Conservation (phyloP, 2,113 vertebrate species). For the Tyto alba region DNA sequence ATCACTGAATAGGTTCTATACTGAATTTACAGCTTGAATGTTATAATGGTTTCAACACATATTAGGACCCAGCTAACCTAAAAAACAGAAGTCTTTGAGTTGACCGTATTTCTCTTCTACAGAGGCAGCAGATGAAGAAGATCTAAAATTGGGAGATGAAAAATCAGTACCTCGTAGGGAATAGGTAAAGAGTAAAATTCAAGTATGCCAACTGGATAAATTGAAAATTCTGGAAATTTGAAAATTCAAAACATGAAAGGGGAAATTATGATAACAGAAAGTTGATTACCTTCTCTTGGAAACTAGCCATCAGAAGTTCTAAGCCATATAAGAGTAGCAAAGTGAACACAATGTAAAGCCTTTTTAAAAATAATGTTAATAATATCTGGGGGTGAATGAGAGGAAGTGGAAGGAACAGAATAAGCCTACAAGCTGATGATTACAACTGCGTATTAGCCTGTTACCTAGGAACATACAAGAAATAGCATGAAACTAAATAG, state of each 20-base stretch:
- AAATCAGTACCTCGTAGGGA: background rate
- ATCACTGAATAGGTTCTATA: background rate
- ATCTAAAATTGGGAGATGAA: background rate
- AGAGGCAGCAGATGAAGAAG: background rate
- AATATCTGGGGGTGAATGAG: background rate
- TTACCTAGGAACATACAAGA: background rate
- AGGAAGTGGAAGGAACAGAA: background rate
- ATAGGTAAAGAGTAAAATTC: background rate
- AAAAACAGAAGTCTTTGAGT: background rate
- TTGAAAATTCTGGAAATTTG: background rate
- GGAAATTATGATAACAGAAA: constrained; percentile 31
- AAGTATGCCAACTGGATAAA: constrained; percentile 4
- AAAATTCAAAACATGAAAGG: constrained; percentile 25
- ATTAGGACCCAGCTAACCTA: background rate
- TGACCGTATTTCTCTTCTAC: background rate
- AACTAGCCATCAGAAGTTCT: background rate
- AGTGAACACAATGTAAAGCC: background rate
- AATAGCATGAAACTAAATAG: background rate
- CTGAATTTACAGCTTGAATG: background rate
- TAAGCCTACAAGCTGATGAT: background rate
- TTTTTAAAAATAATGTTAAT: background rate
- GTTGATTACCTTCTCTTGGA: constrained; percentile 16
- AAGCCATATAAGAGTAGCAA: background rate
- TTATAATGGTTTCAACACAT: background rate
- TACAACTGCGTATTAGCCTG: background rate